phyloP scores from a whole-genome alignment of 2,888 invertebrate species.

The Pimpla rufipes region DNA sequence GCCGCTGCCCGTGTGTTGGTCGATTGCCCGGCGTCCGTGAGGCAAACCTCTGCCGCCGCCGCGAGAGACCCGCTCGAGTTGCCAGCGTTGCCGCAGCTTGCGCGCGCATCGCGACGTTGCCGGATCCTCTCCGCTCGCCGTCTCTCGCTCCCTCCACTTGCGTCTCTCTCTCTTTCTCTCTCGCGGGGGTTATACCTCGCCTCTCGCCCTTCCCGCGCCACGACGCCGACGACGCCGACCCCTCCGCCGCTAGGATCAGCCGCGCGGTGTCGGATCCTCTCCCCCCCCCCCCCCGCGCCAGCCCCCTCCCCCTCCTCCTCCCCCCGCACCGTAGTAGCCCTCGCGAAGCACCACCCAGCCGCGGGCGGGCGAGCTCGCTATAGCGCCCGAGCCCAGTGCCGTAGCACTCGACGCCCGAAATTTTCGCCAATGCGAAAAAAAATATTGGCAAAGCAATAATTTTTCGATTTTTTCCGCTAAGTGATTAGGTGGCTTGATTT shows the following conservation, averaged over 20 bases:
- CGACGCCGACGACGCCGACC: conserved; percentile 54
- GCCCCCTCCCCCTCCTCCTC: conserved; percentile 18
- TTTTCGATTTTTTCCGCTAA: background rate
- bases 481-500: background rate
- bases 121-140: conserved; percentile 47
- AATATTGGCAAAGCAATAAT: background rate
- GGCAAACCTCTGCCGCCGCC: conserved; percentile 64
- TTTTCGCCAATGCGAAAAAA: background rate
- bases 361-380: conserved; percentile 51
- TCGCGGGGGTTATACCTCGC: conserved; percentile 45
- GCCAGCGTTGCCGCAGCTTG: conserved; percentile 63
- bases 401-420: conserved; percentile 21
- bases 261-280: conserved; percentile 60
- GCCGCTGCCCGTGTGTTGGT: conserved; percentile 77
- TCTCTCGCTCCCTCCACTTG: no score
- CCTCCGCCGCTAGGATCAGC: conserved; percentile 62
- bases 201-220: conserved; percentile 45
- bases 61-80: conserved; percentile 54
- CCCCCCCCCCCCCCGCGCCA: conserved; percentile 20
- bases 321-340: conserved; percentile 48
- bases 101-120: conserved; percentile 76
- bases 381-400: conserved; percentile 56
- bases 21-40: conserved; percentile 81
- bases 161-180: background rate
- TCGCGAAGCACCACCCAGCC: conserved; percentile 67